phyloP scores from a whole-genome alignment of 2,797 vertebrate species.

The Balearica regulorum region DNA sequence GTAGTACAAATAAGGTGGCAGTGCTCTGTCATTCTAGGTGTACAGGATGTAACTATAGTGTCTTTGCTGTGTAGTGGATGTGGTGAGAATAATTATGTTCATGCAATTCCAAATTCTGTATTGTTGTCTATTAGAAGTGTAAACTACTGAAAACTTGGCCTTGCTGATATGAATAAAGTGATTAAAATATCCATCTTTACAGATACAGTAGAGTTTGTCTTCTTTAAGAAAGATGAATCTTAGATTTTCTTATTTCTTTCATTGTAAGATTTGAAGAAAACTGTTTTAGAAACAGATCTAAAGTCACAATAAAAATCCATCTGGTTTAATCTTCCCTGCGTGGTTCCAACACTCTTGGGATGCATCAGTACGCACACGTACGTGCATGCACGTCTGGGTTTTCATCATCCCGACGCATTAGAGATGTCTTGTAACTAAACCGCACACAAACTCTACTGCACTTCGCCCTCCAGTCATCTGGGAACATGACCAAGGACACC shows the following conservation, averaged over 20 bases:
- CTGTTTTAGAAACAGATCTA: not conserved
- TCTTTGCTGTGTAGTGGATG: conserved; percentile 33
- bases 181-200: conserved; percentile 60
- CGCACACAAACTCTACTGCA: fast-evolving
- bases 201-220: not conserved
- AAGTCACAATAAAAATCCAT: not conserved
- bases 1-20: not conserved
- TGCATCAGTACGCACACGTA: not conserved
- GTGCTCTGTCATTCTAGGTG: conserved; percentile 6
- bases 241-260: no score
- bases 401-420: fast-evolving
- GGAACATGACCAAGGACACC: not conserved
- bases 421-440: not conserved
- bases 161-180: conserved; percentile 70
- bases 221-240: not conserved
- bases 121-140: conserved; percentile 65
- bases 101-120: conserved; percentile 60
- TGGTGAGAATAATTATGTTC: conserved; percentile 41
- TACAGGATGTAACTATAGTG: not conserved
- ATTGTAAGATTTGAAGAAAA: not conserved
- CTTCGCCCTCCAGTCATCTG: not conserved
- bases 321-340: not conserved
- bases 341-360: not conserved
- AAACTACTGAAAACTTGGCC: conserved; percentile 68
- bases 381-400: fast-evolving